These are phyloP conservation scores for Amphipoea oculea DNA, from an alignment of 2,888 invertebrate species.

Conservation along the genomic window DNA sequence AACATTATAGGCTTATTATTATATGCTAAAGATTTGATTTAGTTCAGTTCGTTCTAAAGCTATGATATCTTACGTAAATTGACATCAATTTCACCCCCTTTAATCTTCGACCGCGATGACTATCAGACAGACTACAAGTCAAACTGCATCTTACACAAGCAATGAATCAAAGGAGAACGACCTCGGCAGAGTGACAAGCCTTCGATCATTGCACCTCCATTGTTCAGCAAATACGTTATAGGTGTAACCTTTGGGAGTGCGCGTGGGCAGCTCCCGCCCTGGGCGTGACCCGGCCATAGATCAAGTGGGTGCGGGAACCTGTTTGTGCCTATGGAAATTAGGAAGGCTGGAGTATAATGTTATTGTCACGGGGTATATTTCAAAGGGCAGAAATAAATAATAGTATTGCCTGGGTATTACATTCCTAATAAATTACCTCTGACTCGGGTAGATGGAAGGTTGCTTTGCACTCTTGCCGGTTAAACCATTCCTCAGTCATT, in stretches of 20 bases:
- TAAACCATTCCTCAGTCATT: neutral
- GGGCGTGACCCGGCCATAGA: conserved; percentile 78
- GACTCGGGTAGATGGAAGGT: too few relatives aligned
- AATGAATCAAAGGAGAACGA: conserved; percentile 76
- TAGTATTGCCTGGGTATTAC: neutral
- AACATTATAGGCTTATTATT: neutral
- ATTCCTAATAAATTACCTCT: neutral
- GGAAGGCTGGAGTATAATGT: conserved; percentile 31
- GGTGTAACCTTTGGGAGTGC: conserved; percentile 77
- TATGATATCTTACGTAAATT: neutral
- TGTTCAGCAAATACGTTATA: conserved; percentile 68
- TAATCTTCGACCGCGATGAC: conserved; percentile 21
- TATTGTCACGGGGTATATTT: conserved; percentile 19
- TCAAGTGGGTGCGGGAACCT: conserved; percentile 57
- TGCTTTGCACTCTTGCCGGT: neutral
- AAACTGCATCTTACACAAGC: conserved; percentile 59
- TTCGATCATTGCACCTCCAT: conserved; percentile 74
- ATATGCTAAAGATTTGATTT: neutral
- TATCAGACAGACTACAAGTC: conserved; percentile 41
- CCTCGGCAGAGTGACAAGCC: conserved; percentile 73
- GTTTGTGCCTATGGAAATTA: conserved; percentile 63
- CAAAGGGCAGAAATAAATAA: neutral
- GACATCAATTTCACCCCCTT: conserved; percentile 1
- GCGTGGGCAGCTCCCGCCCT: conserved; percentile 77
- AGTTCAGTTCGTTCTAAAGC: neutral